phyloP scores from a whole-genome alignment of 2,113 vertebrate species.

The Upupa epops region DNA sequence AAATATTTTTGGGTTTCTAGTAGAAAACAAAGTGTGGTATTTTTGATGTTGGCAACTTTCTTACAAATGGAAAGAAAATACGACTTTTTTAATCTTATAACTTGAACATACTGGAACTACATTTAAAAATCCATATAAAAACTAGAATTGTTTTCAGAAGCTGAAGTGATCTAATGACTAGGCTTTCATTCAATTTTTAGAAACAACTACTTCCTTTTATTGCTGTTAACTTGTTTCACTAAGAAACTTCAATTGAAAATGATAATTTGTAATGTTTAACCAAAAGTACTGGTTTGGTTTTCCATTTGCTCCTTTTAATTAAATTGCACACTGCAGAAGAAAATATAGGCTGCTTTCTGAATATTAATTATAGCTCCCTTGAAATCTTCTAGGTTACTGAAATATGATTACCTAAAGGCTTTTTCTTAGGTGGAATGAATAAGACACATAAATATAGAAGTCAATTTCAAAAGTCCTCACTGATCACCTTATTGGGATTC shows the following conservation, averaged over 20 bases:
- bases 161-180: background rate
- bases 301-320: slow-evolving; percentile 4
- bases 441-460: slow-evolving; percentile 9
- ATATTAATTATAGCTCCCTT: slow-evolving; percentile 33
- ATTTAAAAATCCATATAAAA: background rate
- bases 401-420: slow-evolving; percentile 32
- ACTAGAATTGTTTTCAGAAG: background rate
- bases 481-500: background rate
- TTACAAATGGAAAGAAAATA: background rate
- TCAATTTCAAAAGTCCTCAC: slow-evolving; percentile 1
- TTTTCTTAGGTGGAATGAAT: slow-evolving; percentile 27
- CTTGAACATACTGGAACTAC: background rate
- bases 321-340: background rate
- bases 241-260: background rate
- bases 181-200: background rate
- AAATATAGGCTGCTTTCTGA: background rate
- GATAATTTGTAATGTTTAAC: background rate
- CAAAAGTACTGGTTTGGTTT: background rate
- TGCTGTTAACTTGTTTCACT: background rate
- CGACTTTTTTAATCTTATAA: background rate
- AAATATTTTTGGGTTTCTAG: background rate
- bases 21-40: background rate
- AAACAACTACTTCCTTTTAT: background rate
- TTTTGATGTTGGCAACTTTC: background rate
- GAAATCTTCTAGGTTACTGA: slow-evolving; percentile 36